Evolutionary conservation across 2,113 vertebrate genomes (phyloP).

Genomic region (Manacus vitellinus): DNA sequence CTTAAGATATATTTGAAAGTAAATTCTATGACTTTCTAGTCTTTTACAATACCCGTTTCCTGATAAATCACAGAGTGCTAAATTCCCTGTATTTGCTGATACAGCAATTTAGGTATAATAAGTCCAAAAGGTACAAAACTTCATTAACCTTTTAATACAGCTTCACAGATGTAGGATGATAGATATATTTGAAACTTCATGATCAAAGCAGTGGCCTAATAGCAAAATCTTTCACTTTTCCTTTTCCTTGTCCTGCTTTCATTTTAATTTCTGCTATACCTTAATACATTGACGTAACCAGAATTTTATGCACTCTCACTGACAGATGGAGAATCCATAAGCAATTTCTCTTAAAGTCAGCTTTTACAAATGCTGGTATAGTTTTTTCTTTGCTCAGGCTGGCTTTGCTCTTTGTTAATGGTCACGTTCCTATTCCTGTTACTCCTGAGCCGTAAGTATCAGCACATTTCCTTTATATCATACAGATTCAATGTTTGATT

Average conservation of each 20-base stretch:
- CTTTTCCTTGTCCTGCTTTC: constrained; percentile 57
- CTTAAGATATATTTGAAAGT: constrained; percentile 59
- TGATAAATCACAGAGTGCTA: constrained; percentile 33
- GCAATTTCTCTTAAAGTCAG: constrained; percentile 42
- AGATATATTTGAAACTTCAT: constrained; percentile 70
- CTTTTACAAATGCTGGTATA: background rate
- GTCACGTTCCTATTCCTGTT: background rate
- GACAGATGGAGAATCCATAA: constrained; percentile 26
- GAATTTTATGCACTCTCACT: constrained; percentile 23
- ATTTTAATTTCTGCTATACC: constrained; percentile 69
- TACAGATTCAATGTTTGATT: background rate
- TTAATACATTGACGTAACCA: constrained; percentile 43
- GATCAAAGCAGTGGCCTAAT: constrained; percentile 73
- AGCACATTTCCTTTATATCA: background rate
- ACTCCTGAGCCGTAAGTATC: background rate
- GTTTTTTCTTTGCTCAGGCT: background rate
- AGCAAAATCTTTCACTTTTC: constrained; percentile 71
- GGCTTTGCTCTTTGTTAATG: background rate
- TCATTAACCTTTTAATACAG: constrained; percentile 80
- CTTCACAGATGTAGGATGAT: constrained; percentile 68
- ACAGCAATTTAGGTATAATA: constrained; percentile 66
- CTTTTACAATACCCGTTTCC: constrained; percentile 22
- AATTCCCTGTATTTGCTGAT: constrained; percentile 68
- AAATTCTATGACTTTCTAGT: constrained; percentile 44
- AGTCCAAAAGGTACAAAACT: constrained; percentile 73